A percentile compares a stretch with the other conserved stretches of the same genome.
Conservation (phyloP, 1,140 invertebrate species). For the Gerris buenoi region DNA sequence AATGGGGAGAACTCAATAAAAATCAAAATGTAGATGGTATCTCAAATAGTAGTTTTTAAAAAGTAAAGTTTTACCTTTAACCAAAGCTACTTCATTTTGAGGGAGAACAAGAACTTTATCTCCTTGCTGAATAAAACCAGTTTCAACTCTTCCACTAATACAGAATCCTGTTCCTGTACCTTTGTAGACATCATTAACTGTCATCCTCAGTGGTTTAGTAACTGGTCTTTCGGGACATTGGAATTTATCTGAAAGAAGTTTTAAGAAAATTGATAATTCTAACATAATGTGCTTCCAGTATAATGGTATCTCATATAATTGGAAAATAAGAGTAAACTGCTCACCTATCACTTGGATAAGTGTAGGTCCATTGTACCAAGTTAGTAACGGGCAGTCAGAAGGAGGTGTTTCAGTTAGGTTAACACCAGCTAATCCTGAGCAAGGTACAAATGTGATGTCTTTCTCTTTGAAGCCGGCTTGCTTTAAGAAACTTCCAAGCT, state of each 20-base stretch:
- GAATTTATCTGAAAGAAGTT: conserved; percentile 47
- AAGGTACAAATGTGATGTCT: conserved; percentile 83
- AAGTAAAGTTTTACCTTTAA: conserved; percentile 41
- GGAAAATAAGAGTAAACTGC: too few species aligned
- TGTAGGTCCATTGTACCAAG: conserved; percentile 78
- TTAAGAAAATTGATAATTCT: too few species aligned
- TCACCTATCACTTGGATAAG: conserved; percentile 67
- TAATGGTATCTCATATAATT: too few species aligned
- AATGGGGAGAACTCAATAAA: too few species aligned
- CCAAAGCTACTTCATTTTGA: conserved; percentile 53
- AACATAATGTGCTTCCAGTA: too few species aligned
- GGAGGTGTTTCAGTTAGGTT: conserved; percentile 59
- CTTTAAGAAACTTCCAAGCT: conserved; percentile 76
- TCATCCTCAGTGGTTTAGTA: conserved; percentile 77
- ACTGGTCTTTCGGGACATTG: conserved; percentile 70
- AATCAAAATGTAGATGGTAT: too few species aligned
- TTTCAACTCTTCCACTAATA: conserved; percentile 78
- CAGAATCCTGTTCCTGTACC: conserved; percentile 73
- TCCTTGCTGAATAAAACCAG: conserved; percentile 66
- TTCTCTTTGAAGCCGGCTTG: conserved; percentile 85
- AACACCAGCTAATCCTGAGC: conserved; percentile 85
- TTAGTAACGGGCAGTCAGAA: conserved; percentile 44
- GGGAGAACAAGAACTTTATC: conserved; percentile 84
- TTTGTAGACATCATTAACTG: conserved; percentile 90
- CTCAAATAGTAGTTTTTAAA: too few species aligned